Conservation (phyloP, 2,113 vertebrate species). For the Tricholaema leucomelas region DNA sequence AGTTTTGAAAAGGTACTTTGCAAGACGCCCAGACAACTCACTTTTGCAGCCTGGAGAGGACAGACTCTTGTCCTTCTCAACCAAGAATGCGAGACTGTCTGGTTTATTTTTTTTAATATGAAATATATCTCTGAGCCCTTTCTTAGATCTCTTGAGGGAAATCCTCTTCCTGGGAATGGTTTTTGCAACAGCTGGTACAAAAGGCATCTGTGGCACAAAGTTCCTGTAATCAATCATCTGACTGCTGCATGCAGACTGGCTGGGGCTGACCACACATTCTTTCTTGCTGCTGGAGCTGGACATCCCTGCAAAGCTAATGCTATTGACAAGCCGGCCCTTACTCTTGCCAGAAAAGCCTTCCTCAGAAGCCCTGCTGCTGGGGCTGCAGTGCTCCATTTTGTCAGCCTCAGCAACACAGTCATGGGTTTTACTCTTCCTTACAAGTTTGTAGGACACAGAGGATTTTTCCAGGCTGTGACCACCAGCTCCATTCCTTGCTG, state of each 20-base stretch:
- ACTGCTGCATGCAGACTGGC: constrained; percentile 58
- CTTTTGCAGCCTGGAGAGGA: constrained; percentile 44
- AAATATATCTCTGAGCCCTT: constrained; percentile 82
- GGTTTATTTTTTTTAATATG: constrained; percentile 78
- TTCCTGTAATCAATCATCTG: constrained; percentile 85
- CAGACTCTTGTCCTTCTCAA: constrained; percentile 58
- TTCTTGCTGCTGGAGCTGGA: constrained; percentile 58
- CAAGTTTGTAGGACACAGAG: constrained; percentile 63
- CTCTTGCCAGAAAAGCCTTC: not conserved
- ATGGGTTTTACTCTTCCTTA: constrained; percentile 82
- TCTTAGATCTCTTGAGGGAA: constrained; percentile 83
- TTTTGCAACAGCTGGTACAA: constrained; percentile 86
- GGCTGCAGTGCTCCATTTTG: constrained; percentile 17
- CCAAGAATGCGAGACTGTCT: constrained; percentile 67
- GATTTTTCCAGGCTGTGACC: constrained; percentile 33
- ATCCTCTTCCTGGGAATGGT: constrained; percentile 85
- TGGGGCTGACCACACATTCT: constrained; percentile 57
- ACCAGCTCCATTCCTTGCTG: constrained; percentile 10
- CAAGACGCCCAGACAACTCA: not conserved
- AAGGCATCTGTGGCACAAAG: constrained; percentile 86
- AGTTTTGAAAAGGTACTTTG: constrained; percentile 53
- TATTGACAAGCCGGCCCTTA: constrained; percentile 72
- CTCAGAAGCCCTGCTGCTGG: not conserved
- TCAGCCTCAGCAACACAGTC: constrained; percentile 67
- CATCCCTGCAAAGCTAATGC: constrained; percentile 78